A percentile compares a stretch with the other conserved stretches of the same genome.
Evolutionary conservation across 2,888 invertebrate species (phyloP).

Genomic region (Noctua janthe): DNA sequence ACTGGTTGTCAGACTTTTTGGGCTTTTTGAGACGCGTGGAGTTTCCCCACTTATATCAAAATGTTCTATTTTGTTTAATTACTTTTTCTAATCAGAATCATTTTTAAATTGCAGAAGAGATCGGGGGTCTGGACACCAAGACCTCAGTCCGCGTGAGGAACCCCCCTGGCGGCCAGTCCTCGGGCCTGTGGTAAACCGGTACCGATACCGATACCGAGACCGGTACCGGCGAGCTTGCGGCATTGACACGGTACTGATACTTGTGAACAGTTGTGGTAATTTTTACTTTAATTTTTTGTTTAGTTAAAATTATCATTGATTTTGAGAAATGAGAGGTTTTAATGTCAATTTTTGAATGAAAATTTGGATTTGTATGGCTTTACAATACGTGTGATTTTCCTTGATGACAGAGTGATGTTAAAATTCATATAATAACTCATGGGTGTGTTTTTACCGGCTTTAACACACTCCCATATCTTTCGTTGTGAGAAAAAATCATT

Average conservation of each 20-base stretch:
- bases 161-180: slow-evolving; percentile 97
- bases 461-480: neutral
- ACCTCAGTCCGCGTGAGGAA: slow-evolving; percentile 96
- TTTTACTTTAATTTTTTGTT: slow-evolving; percentile 16
- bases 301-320: slow-evolving; percentile 24
- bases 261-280: slow-evolving; percentile 66
- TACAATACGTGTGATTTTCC: slow-evolving; percentile 4
- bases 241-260: slow-evolving; percentile 66
- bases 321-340: neutral
- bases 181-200: slow-evolving; percentile 94
- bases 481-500: neutral
- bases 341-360: neutral
- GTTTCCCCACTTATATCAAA: too few species aligned
- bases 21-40: too few species aligned
- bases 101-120: slow-evolving; percentile 92
- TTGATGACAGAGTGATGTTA: neutral
- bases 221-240: slow-evolving; percentile 57
- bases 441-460: neutral
- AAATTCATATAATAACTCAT: neutral
- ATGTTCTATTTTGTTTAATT: neutral
- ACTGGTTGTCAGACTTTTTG: too few species aligned
- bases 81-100: neutral
- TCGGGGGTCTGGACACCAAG: slow-evolving; percentile 93
- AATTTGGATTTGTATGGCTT: neutral
- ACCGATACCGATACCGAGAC: slow-evolving; percentile 3